phyloP scores from a whole-genome alignment of 1,140 invertebrate genomes.

The Maconellicoccus hirsutus region DNA sequence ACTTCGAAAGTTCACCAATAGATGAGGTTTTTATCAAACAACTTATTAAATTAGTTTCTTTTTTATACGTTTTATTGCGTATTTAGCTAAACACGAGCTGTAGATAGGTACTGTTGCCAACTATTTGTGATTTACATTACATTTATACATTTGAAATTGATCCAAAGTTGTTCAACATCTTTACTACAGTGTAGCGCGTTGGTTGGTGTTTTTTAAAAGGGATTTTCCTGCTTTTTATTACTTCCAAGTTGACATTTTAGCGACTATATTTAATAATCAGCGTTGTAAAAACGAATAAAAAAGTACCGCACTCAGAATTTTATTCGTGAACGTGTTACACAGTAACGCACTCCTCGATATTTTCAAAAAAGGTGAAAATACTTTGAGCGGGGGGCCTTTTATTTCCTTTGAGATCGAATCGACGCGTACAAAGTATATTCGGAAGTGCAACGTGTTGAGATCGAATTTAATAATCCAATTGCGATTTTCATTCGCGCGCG shows the following conservation, averaged over 20 bases:
- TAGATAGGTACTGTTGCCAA: constrained; percentile 12
- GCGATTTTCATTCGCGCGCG: too few species aligned
- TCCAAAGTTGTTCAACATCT: constrained; percentile 12
- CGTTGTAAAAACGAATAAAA: background rate
- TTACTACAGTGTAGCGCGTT: constrained; percentile 1
- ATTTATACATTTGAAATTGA: constrained; percentile 21
- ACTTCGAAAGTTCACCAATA: background rate
- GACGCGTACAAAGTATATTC: too few species aligned
- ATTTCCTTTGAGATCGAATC: too few species aligned
- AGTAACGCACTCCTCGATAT: too few species aligned
- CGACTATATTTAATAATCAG: background rate
- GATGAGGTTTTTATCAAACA: constrained; percentile 4
- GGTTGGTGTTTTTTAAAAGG: constrained; percentile 3
- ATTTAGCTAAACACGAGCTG: constrained; percentile 15
- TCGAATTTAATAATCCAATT: too few species aligned
- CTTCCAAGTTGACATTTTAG: background rate
- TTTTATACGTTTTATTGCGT: constrained; percentile 19
- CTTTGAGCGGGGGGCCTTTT: too few species aligned
- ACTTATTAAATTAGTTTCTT: constrained; percentile 6
- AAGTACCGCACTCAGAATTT: background rate
- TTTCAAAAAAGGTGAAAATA: too few species aligned
- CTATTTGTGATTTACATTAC: constrained; percentile 19
- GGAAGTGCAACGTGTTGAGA: too few species aligned
- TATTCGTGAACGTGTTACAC: too few species aligned
- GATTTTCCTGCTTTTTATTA: background rate